These are phyloP conservation scores for Xyrichtys novacula DNA, from an alignment of 2,797 vertebrate species.

Conservation along the genomic window DNA sequence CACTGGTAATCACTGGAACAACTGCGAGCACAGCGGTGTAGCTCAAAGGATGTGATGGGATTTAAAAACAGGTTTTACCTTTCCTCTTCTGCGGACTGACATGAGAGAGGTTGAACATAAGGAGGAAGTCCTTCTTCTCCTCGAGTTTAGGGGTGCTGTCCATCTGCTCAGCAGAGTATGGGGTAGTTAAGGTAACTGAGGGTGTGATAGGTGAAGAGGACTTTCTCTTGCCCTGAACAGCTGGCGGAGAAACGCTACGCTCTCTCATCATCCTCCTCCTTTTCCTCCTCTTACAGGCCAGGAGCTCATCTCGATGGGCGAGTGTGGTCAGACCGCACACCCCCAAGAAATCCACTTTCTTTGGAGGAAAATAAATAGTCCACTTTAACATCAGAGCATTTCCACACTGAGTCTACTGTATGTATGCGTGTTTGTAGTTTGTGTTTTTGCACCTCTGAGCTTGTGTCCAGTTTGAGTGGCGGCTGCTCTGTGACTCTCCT, in stretches of 20 bases:
- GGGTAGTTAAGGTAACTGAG: slow-evolving; percentile 85
- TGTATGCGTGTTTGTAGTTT: neutral
- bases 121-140: slow-evolving; percentile 93
- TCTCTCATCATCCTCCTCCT: slow-evolving; percentile 92
- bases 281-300: slow-evolving; percentile 89
- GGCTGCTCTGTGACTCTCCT: slow-evolving; percentile 91
- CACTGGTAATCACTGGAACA: slow-evolving; percentile 30
- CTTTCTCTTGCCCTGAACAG: slow-evolving; percentile 85
- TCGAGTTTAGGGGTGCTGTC: slow-evolving; percentile 90
- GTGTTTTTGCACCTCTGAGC: slow-evolving; percentile 85
- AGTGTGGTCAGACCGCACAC: slow-evolving; percentile 91
- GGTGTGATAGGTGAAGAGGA: slow-evolving; percentile 79
- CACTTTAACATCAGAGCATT: slow-evolving; percentile 13
- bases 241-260: slow-evolving; percentile 88
- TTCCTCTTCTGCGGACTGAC: slow-evolving; percentile 90
- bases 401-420: neutral
- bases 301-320: slow-evolving; percentile 89
- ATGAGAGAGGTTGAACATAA: slow-evolving; percentile 90
- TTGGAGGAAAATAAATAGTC: slow-evolving; percentile 22
- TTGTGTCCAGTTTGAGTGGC: slow-evolving; percentile 90
- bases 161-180: slow-evolving; percentile 91
- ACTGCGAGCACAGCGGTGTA: slow-evolving; percentile 28
- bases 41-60: slow-evolving; percentile 36
- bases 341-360: slow-evolving; percentile 93
- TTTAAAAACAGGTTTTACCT: slow-evolving; percentile 80